Evolutionary conservation across 2,113 vertebrate species (phyloP), one percentile per base, ranked within the genome.

Genomic region (Hippocampus guttulatus): DNA sequence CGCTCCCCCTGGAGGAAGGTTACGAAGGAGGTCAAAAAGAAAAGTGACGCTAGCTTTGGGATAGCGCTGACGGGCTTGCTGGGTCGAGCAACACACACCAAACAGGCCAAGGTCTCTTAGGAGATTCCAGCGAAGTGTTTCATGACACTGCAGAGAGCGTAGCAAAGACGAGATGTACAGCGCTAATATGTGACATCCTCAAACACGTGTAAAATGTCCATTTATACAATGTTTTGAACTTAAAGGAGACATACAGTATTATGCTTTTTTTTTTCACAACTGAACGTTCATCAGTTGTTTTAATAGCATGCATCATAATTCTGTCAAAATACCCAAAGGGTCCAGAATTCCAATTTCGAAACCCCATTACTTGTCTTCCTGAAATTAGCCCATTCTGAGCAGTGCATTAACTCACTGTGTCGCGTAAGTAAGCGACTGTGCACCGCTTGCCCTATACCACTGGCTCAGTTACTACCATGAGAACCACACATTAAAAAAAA

Each of bases 21-120:
- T 82, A 90, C 83, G 82, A 74, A 66, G 47, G 85, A 89, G 87
- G 89, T 91, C 87, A 88, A 84, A 82, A 38, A 78, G 72, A 75
- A 77, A 86, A 82, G 71, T 70, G 77, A 72, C 12, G 66, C 81
- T 69, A 81, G 86, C 79, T 81, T 81, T 81, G 79, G 72, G 78
- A 74, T n/a, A 10, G 69, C 15, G 15, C 73, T 80, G 69, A 80
- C 71, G 77, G 66, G 60, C 66, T 75, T 70, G 55, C 73, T 61
- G 73, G 71, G 76, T 81, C 72, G 72, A 81, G 71, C 8, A 40
- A 52, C 62, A 71, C 67, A 57, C 67, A 47, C 63, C 74, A 78
- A 83, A 80, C 52, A 64, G 71, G 81, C 74, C 60, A 73, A 76
- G 27, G 77, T 81, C 81, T 75, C 64, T 62, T 1, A 57, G 68